phyloP scores from a whole-genome alignment of 2,888 invertebrate genomes.

The Pardosa pseudoannulata region DNA sequence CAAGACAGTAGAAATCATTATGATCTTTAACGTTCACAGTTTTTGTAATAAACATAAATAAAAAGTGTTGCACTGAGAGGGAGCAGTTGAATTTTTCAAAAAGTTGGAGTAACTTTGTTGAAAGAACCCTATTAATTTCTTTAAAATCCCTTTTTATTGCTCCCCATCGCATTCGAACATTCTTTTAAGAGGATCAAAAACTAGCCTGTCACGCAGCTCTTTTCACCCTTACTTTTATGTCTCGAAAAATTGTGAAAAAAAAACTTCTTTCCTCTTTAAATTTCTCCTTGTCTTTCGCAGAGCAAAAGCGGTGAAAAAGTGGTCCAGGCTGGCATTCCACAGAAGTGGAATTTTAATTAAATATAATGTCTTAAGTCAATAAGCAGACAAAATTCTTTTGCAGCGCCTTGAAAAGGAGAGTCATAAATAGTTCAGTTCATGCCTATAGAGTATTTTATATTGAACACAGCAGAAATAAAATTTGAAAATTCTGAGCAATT shows the following conservation, averaged over 20 bases:
- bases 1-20: too few relatives aligned
- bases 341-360: conserved; percentile 15
- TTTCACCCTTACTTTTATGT: background rate
- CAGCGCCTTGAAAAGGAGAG: background rate
- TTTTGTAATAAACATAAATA: too few relatives aligned
- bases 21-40: too few relatives aligned
- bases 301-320: conserved; percentile 4
- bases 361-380: conserved; percentile 17
- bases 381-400: conserved; percentile 15
- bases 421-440: background rate
- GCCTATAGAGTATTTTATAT: background rate
- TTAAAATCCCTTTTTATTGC: conserved; percentile 3
- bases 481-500: background rate
- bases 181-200: background rate
- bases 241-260: background rate
- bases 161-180: background rate
- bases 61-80: too few relatives aligned
- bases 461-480: background rate
- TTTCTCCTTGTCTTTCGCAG: background rate
- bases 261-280: background rate
- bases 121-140: background rate
- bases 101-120: background rate
- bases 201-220: background rate
- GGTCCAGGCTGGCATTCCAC: background rate
- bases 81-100: background rate